Conservation (phyloP, 2,888 invertebrate species). For the Galeopsomyia nigrocyanea region DNA sequence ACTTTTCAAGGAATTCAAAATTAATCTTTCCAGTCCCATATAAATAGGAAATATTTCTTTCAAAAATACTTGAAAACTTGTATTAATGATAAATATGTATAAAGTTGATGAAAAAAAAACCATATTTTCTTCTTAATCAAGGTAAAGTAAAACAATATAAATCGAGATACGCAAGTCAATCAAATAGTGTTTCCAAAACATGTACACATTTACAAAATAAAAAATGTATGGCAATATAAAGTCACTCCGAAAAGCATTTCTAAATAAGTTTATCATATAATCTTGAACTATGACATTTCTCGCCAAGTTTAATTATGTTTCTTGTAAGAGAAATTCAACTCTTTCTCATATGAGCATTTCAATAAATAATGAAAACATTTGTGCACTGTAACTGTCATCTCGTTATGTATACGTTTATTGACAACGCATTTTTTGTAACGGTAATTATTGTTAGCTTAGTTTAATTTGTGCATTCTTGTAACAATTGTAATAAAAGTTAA, state of each 20-base stretch:
- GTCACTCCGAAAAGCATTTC: not conserved
- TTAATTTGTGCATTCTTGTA: conserved; percentile 27
- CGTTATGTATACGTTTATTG: conserved; percentile 18
- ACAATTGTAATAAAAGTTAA: conserved; percentile 39
- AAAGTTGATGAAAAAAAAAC: conserved; percentile 28
- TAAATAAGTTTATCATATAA: no score
- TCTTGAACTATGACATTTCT: no score
- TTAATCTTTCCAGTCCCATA: conserved; percentile 7
- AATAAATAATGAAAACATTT: no score
- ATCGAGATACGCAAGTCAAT: conserved; percentile 30
- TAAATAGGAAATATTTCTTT: not conserved
- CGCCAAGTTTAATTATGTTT: no score
- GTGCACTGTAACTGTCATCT: not conserved
- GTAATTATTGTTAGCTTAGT: conserved; percentile 18
- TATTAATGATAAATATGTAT: conserved; percentile 32
- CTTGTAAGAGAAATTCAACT: no score
- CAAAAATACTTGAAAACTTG: conserved; percentile 21
- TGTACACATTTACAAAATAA: not conserved
- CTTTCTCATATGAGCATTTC: no score
- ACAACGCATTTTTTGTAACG: not conserved
- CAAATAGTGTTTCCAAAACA: conserved; percentile 5
- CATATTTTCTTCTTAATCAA: conserved; percentile 30
- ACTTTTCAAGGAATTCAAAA: no score
- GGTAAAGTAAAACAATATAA: conserved; percentile 14
- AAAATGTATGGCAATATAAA: conserved; percentile 8